Evolutionary conservation across 1,140 invertebrate genomes (phyloP).

Genomic region (Bombus waltoni): DNA sequence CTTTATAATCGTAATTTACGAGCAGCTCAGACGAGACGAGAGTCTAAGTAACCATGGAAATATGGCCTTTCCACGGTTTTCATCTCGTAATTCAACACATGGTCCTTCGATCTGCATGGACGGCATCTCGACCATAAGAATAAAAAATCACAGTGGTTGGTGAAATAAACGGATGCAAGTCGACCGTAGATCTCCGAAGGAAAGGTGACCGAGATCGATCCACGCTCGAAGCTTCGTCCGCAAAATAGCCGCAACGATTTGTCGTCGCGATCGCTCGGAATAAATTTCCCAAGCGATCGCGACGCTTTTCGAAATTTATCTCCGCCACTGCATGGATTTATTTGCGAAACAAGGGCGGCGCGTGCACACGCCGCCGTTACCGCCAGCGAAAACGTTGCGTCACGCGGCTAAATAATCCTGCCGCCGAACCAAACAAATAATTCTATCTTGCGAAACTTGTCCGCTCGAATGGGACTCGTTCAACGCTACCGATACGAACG

Average conservation of each 20-base stretch:
- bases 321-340: conserved; percentile 1
- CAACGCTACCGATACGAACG: background rate
- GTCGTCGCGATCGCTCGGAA: background rate
- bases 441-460: background rate
- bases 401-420: background rate
- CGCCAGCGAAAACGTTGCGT: background rate
- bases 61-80: background rate
- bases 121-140: background rate
- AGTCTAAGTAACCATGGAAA: conserved; percentile 7
- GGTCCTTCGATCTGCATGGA: background rate
- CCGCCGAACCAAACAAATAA: conserved; percentile 6
- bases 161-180: background rate
- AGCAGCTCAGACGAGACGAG: too few relatives aligned
- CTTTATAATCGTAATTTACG: conserved; percentile 35
- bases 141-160: background rate
- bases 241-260: background rate
- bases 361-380: background rate
- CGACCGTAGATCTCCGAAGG: background rate
- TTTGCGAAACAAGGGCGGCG: background rate
- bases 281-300: background rate
- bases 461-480: background rate
- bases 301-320: conserved; percentile 13
- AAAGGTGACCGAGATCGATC: background rate
- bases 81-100: background rate
- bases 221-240: too few relatives aligned